These are phyloP conservation scores for Coregonus suidteri DNA, from an alignment of 2,797 vertebrate species.

Conservation along the genomic window DNA sequence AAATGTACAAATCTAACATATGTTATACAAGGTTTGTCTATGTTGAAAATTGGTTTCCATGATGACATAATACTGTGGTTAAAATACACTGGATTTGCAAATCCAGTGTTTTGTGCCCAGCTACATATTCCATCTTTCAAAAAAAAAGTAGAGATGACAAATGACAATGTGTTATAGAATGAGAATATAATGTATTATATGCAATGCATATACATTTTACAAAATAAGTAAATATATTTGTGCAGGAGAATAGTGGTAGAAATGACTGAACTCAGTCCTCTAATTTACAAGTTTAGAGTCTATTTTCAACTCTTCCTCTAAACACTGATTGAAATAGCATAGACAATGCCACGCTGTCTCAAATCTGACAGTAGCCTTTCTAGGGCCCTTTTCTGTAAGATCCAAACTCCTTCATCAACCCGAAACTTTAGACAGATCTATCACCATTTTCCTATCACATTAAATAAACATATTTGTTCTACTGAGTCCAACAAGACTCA, in stretches of 20 bases:
- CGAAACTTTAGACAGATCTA: not conserved
- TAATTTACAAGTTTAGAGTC: not conserved
- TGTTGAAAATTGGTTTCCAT: too few species aligned
- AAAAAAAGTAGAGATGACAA: too few species aligned
- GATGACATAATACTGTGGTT: too few species aligned
- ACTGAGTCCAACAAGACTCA: not conserved
- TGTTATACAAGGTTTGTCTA: too few species aligned
- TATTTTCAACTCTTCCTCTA: too few species aligned
- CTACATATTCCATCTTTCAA: too few species aligned
- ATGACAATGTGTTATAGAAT: conserved; percentile 6
- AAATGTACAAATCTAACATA: too few species aligned
- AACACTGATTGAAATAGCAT: not conserved
- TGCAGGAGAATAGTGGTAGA: too few species aligned
- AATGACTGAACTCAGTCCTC: not conserved
- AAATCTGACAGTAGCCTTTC: conserved; percentile 12
- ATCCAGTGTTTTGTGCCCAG: too few species aligned
- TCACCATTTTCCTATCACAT: not conserved
- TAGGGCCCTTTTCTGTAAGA: conserved; percentile 17
- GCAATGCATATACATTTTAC: too few species aligned
- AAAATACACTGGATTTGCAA: too few species aligned
- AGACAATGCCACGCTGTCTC: conserved; percentile 14
- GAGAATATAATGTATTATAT: not conserved
- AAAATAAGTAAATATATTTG: too few species aligned
- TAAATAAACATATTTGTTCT: not conserved
- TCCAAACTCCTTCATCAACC: conserved; percentile 11